phyloP scores from a whole-genome alignment of 2,888 invertebrate genomes.

The Pseudococcus jackbeardsleyi region DNA sequence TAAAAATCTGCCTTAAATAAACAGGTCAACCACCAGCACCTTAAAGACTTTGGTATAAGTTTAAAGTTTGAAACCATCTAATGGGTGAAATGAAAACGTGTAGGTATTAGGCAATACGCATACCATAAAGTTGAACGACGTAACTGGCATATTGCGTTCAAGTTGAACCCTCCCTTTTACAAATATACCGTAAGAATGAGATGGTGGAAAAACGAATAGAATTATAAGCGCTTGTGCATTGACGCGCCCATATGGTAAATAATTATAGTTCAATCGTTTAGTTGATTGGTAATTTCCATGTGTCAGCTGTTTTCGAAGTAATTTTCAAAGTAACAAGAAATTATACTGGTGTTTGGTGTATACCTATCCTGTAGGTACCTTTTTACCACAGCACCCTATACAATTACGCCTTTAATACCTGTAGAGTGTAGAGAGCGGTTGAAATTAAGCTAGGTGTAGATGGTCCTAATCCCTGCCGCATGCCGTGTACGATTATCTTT shows the following conservation, averaged over 20 bases:
- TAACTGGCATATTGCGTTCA: neutral
- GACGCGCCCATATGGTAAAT: conserved; percentile 44
- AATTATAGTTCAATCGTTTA: conserved; percentile 25
- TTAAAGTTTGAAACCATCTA: neutral
- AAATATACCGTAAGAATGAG: neutral
- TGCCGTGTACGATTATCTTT: neutral
- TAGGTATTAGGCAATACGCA: neutral
- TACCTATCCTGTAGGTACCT: neutral
- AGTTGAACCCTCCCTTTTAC: conserved; percentile 11
- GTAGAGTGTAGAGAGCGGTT: neutral
- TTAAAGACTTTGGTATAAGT: neutral
- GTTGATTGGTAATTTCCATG: conserved; percentile 23
- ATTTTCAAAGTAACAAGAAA: neutral
- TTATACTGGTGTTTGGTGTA: neutral
- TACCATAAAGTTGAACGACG: conserved; percentile 2
- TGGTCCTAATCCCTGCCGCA: neutral
- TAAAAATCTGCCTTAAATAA: neutral
- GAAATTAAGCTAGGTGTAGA: neutral
- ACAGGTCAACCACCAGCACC: neutral
- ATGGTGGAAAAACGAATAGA: conserved; percentile 41
- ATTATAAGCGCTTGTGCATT: neutral
- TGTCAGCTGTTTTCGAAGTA: conserved; percentile 7
- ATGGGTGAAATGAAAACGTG: conserved; percentile 5
- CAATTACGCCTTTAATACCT: neutral
- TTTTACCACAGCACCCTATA: neutral